Conservation (phyloP, 2,113 vertebrate genomes). For the Ceyx margarethae region DNA sequence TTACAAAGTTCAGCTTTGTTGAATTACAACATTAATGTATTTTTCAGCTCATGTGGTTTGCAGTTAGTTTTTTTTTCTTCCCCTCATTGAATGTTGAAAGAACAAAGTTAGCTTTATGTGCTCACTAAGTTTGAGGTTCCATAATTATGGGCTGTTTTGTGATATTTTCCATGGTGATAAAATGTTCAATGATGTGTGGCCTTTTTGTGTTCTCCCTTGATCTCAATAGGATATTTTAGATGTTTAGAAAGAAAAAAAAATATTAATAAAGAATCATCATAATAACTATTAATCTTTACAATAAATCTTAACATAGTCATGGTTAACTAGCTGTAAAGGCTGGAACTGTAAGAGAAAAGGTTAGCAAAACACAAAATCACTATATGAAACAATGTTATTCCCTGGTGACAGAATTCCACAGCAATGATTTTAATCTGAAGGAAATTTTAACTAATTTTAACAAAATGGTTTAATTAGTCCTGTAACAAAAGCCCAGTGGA, state of each 20-base stretch:
- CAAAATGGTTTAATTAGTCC: background rate
- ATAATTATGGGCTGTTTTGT: constrained; percentile 28
- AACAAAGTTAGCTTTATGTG: background rate
- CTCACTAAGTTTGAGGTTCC: constrained; percentile 5
- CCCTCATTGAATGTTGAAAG: background rate
- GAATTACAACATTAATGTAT: background rate
- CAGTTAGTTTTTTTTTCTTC: background rate
- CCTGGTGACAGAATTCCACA: no score
- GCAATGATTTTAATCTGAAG: no score
- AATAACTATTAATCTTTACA: constrained; percentile 1
- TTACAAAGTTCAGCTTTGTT: background rate
- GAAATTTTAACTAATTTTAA: background rate
- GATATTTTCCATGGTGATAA: constrained; percentile 8
- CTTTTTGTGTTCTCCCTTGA: background rate
- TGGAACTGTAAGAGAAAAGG: background rate
- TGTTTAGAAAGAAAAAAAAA: background rate
- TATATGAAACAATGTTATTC: background rate
- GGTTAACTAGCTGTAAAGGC: background rate
- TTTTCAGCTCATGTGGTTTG: background rate
- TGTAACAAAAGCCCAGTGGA: background rate
- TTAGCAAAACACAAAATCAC: background rate
- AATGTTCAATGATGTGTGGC: background rate
- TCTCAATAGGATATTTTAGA: background rate
- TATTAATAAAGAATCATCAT: background rate
- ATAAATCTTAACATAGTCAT: background rate